phyloP scores from a whole-genome alignment of 2,797 vertebrate genomes.

The Eidolon dupreanum region DNA sequence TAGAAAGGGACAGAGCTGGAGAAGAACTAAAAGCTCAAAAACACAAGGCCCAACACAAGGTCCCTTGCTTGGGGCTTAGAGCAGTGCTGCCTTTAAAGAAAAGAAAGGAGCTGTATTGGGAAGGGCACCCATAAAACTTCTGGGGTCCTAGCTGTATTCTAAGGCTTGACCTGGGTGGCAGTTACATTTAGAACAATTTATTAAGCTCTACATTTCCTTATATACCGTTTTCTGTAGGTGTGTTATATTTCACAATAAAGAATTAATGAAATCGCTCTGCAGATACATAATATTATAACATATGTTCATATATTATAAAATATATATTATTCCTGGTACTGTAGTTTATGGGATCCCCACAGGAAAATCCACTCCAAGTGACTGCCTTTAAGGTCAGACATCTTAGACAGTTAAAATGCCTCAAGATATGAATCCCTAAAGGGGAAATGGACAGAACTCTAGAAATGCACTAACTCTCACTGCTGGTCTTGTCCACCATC shows the following conservation, averaged over 20 bases:
- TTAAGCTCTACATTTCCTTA: neutral
- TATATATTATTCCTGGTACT: neutral
- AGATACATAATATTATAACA: too few relatives aligned
- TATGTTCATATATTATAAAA: too few relatives aligned
- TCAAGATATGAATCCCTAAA: neutral
- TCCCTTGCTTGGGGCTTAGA: neutral
- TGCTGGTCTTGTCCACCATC: neutral
- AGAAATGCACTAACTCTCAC: neutral
- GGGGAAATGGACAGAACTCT: neutral
- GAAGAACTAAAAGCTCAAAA: neutral
- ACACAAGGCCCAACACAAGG: neutral
- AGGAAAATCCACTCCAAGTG: neutral
- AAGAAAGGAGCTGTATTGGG: neutral
- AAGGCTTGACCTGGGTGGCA: neutral
- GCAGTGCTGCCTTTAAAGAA: neutral
- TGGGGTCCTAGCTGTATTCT: neutral
- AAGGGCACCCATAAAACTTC: neutral
- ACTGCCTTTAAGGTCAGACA: neutral
- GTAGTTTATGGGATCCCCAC: neutral
- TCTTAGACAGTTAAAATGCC: neutral
- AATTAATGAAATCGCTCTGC: neutral
- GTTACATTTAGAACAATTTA: neutral
- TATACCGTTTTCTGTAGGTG: neutral
- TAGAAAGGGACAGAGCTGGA: neutral
- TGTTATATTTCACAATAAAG: conserved; percentile 23